phyloP scores from a whole-genome alignment of 64 coral and sea anemone species.

The Hydrozoanthus tunicans region DNA sequence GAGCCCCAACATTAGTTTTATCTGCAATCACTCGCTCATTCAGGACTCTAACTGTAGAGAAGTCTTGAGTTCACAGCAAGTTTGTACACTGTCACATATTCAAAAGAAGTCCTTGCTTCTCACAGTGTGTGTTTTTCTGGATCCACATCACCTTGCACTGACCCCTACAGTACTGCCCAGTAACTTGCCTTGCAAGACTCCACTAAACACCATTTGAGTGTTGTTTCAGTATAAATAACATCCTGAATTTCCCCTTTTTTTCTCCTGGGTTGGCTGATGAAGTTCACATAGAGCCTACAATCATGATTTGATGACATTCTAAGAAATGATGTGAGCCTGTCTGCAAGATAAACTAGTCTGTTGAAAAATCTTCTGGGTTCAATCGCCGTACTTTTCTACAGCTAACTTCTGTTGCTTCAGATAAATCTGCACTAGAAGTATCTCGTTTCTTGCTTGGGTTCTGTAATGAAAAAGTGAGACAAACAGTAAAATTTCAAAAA shows the following conservation, averaged over 20 bases:
- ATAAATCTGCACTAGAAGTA: slow-evolving; percentile 75
- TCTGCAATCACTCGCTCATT: no score
- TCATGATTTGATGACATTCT: not conserved
- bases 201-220: not conserved
- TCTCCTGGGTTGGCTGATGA: not conserved
- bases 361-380: slow-evolving; percentile 74
- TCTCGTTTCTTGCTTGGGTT: slow-evolving; percentile 89
- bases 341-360: slow-evolving; percentile 52
- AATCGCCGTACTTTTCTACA: slow-evolving; percentile 84
- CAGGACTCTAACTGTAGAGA: no score
- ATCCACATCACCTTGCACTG: no score
- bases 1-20: no score
- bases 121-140: no score
- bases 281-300: not conserved
- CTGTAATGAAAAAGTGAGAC: slow-evolving; percentile 13
- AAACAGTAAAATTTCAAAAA: no score
- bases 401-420: slow-evolving; percentile 67
- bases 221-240: not conserved
- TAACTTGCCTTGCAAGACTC: no score
- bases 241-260: not conserved
- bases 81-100: no score
- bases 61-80: no score
- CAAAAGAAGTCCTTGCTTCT: no score
- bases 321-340: not conserved
- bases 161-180: no score